Base-by-base conservation (phyloP, 1,140 invertebrate species). In the Phymorhynchus buccinoides region DNA sequence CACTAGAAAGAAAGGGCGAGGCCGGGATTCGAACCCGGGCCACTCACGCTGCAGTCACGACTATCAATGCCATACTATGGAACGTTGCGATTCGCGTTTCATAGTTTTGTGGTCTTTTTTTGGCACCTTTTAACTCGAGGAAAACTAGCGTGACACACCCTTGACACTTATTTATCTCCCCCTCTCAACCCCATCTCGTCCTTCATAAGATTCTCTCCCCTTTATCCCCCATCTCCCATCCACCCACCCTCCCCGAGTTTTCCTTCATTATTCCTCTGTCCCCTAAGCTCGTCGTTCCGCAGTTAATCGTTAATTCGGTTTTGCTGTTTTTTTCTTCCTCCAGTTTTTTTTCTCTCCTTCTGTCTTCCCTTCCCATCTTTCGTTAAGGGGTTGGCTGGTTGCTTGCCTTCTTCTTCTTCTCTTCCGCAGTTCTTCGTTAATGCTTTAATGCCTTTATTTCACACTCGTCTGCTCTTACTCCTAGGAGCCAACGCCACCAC, bases 401-500 rank as follows among this genome's bases (percentile, higher is more conserved):
- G 16, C 56, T 62, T 22, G 7, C 18, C 27, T 39, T 27, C 37
- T 37, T 66, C 52, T 52, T 37, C 56, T 80, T n/a, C 56, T 52
- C 41, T 80, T 44, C 78, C 9, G 41, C 78, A 39, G n/a, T n/a
- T n/a, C n/a, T 41, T 75, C 18, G 71, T 37, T 75, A 75, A 75
- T 75, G 71, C 71, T 66, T 56, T 86, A 84, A 86, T 84, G 82
- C 77, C 41, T 81, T 86, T 86, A 86, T 86, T 86, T 86, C 85
- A 86, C 85, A 86, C 81, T 52, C 48, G 48, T 52, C 32, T 80
- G 82, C 48, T 42, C 77, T n/a, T n/a, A n/a, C 62, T 41, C 80
- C 52, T 35, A 73, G 73, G 68, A 79, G 84, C n/a, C n/a, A n/a
- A n/a, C n/a, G n/a, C n/a, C 39, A 80, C 66, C 42, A 35, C 35